Percentiles rank a stretch among this genome's conserved stretches.
Conservation (phyloP, 2,797 vertebrate genomes). For the Poeciliopsis presidionis region DNA sequence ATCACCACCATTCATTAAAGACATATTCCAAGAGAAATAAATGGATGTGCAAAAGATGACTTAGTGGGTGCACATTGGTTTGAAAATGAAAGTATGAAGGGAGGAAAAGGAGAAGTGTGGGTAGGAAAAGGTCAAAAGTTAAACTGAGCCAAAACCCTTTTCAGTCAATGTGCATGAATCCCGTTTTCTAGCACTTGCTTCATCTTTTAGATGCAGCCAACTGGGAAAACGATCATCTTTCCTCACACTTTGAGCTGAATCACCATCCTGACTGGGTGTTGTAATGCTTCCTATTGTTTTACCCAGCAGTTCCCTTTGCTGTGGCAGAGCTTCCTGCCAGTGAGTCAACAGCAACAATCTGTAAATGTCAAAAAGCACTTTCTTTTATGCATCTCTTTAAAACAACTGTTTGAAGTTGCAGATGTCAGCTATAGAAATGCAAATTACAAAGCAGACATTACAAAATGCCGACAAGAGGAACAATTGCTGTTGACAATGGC, state of each 20-base stretch:
- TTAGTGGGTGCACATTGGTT: not conserved
- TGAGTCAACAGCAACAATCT: not conserved
- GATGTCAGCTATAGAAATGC: not conserved
- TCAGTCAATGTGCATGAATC: not conserved
- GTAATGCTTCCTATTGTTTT: conserved; percentile 2
- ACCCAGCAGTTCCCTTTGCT: not conserved
- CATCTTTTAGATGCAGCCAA: not conserved
- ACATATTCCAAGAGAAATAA: not conserved
- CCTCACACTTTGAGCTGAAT: not conserved
- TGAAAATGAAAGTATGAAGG: not conserved
- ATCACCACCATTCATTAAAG: not conserved
- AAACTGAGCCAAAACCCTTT: not conserved
- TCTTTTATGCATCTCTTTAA: not conserved
- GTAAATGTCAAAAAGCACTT: not conserved
- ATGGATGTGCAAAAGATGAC: not conserved
- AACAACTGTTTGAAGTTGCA: not conserved
- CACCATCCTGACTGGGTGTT: conserved; percentile 1
- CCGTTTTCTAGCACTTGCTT: not conserved
- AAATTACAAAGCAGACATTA: not conserved
- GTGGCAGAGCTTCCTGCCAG: not conserved
- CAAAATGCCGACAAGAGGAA: not conserved
- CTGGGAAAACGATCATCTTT: not conserved
- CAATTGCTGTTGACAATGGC: not conserved
- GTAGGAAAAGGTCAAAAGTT: not conserved
- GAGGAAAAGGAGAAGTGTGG: not conserved